phyloP scores from a whole-genome alignment of 2,888 invertebrate genomes.

The Epinotia bilunana region DNA sequence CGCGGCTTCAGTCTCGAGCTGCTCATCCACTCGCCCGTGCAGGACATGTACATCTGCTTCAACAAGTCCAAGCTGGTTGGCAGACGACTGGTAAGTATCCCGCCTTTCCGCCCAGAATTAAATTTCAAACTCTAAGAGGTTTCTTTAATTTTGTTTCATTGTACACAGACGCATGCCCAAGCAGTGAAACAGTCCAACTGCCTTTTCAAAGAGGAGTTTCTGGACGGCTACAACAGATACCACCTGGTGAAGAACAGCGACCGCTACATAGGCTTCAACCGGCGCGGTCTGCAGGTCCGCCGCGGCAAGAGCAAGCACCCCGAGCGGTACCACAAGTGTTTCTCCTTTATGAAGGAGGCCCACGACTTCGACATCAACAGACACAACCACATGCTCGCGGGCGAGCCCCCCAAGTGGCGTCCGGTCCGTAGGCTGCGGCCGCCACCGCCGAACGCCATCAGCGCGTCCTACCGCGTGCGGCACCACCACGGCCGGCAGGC shows the following conservation, averaged over 20 bases:
- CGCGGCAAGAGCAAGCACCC: slow-evolving; percentile 72
- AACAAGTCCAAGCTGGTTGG: slow-evolving; percentile 89
- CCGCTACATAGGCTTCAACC: slow-evolving; percentile 87
- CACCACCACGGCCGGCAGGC: slow-evolving; percentile 78
- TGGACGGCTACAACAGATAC: slow-evolving; percentile 86
- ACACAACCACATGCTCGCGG: slow-evolving; percentile 85
- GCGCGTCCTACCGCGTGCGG: slow-evolving; percentile 74
- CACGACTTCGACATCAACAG: slow-evolving; percentile 85
- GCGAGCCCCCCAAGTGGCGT: slow-evolving; percentile 74
- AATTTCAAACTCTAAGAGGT: background rate
- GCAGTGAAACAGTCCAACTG: slow-evolving; percentile 85
- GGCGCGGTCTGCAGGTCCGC: slow-evolving; percentile 83
- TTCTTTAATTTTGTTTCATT: slow-evolving; percentile 46
- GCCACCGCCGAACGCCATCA: slow-evolving; percentile 71
- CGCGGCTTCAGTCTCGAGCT: slow-evolving; percentile 85
- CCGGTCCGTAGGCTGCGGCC: slow-evolving; percentile 77
- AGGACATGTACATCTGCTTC: slow-evolving; percentile 90
- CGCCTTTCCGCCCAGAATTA: background rate
- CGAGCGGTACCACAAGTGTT: slow-evolving; percentile 82
- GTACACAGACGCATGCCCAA: slow-evolving; percentile 80
- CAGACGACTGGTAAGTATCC: slow-evolving; percentile 84
- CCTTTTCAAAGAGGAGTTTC: slow-evolving; percentile 86
- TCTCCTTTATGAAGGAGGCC: slow-evolving; percentile 86
- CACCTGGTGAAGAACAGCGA: slow-evolving; percentile 84
- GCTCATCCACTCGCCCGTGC: slow-evolving; percentile 88